Percentiles rank a stretch among this genome's conserved stretches.
Conservation (phyloP, 2,113 vertebrate species). For the Ctenomys sociabilis region DNA sequence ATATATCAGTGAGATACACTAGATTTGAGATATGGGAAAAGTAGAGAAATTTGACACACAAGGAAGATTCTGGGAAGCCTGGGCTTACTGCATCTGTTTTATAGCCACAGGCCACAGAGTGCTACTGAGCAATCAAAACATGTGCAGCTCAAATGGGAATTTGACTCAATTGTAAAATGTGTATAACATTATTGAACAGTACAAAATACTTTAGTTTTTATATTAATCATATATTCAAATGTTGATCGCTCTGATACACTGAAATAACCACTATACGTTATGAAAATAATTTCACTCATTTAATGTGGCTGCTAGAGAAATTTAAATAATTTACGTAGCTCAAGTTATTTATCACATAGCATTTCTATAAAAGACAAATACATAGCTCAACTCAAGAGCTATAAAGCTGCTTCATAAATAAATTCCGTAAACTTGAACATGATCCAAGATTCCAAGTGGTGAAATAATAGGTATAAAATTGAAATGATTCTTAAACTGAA, state of each 20-base stretch:
- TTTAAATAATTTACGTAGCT: not conserved
- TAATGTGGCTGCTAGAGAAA: not conserved
- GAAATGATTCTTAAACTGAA: not conserved
- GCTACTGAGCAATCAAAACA: not conserved
- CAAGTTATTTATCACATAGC: not conserved
- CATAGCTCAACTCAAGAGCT: not conserved
- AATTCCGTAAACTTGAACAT: not conserved
- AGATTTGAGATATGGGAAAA: not conserved
- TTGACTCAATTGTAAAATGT: not conserved
- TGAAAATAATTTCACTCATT: not conserved
- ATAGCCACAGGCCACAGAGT: not conserved
- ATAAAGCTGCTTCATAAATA: not conserved
- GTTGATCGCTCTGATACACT: not conserved
- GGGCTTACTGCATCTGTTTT: too few relatives aligned
- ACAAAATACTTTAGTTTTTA: not conserved
- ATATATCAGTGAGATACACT: not conserved
- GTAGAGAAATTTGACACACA: not conserved
- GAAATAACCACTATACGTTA: not conserved
- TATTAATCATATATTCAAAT: not conserved
- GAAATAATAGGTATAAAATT: not conserved
- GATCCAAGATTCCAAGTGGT: not conserved
- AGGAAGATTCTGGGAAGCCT: not conserved
- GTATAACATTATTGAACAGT: not conserved
- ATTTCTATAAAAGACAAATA: not conserved
- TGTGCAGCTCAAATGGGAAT: not conserved